These are phyloP conservation scores for Leptinotarsa lineolata DNA, from an alignment of 1,140 invertebrate genomes.

Conservation along the genomic window DNA sequence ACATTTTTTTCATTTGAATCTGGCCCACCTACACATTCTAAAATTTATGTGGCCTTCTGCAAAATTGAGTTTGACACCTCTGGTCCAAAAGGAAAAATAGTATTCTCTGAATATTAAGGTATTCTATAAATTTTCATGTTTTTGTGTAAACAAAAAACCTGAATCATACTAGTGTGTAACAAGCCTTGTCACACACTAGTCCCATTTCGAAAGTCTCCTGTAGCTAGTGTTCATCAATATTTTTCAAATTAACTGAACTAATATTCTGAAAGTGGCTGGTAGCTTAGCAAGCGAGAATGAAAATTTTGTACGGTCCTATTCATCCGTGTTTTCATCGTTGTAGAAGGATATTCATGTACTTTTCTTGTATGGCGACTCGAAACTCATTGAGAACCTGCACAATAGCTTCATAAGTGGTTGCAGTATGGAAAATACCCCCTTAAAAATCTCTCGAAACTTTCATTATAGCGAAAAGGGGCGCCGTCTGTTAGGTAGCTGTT, in stretches of 20 bases:
- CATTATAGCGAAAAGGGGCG: slow-evolving; percentile 25
- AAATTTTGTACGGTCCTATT: slow-evolving; percentile 7
- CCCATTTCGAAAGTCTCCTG: too few species aligned
- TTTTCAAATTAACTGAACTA: background rate
- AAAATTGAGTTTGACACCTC: too few species aligned
- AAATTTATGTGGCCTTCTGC: too few species aligned
- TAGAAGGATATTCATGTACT: slow-evolving; percentile 22
- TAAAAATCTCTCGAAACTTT: slow-evolving; percentile 26
- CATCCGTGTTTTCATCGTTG: background rate
- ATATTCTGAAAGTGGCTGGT: background rate
- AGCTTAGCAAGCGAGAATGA: slow-evolving; percentile 15
- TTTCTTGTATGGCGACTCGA: slow-evolving; percentile 20
- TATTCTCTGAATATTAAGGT: too few species aligned
- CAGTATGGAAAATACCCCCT: slow-evolving; percentile 29
- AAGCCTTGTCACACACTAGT: too few species aligned
- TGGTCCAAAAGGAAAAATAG: too few species aligned
- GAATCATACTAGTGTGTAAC: too few species aligned
- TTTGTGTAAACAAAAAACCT: too few species aligned
- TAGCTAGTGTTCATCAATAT: background rate
- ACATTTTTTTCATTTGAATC: too few species aligned
- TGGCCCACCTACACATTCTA: too few species aligned
- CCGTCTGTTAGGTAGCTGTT: background rate
- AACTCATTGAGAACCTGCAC: slow-evolving; percentile 26
- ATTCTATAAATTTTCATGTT: too few species aligned
- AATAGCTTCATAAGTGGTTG: slow-evolving; percentile 28